Evolutionary conservation across 1,140 invertebrate species (phyloP), one percentile per base, ranked within the genome.

Genomic region (Lithobius niger): DNA sequence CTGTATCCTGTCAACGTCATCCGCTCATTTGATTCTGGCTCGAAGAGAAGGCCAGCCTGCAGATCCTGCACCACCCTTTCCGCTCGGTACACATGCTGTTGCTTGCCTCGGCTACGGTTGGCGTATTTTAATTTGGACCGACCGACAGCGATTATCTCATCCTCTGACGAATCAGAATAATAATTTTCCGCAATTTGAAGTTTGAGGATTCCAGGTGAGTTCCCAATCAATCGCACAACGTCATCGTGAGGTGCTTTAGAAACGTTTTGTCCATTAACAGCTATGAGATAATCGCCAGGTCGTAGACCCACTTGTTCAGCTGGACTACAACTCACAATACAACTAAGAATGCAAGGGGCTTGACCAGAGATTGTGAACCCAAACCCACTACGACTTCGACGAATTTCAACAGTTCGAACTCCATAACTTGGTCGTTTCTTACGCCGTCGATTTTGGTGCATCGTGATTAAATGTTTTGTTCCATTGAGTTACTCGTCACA

Each of bases 281-380:
- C 85, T 10, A 96, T 81, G 10, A 97, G 72, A 64, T 89, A 91
- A 68, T 96, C 90, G 0, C 92, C 92, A 36, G 88, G 83, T 43
- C 88, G 78, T 15, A 97, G 72, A 2, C 90, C 90, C 19, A 88
- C 88, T 55, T 76, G 73, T 59, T 89, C 85, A 1, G 88, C 88
- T 1, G 88, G 87, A 63, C 86, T 89, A 57, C 83, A 82, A 57
- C 77, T 73, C 1, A 89, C 86, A 62, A 92, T 91, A 68, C 85
- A 89, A 61, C 87, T 88, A 13, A 94, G 73, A 60, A 91, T 83
- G 67, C 88, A 92, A 0, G 89, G 89, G 61, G 88, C 84, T 64
- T 94, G 88, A 0, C 89, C 89, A n/a, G 88, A 91, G 60, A 93
- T 90, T 15, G 89, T 93, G 65, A 93, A 93, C 4, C 89, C 89